A percentile compares a stretch with the other conserved stretches of the same genome.
Evolutionary conservation across 2,113 vertebrate species (phyloP).

Genomic region (Indicator maculatus): DNA sequence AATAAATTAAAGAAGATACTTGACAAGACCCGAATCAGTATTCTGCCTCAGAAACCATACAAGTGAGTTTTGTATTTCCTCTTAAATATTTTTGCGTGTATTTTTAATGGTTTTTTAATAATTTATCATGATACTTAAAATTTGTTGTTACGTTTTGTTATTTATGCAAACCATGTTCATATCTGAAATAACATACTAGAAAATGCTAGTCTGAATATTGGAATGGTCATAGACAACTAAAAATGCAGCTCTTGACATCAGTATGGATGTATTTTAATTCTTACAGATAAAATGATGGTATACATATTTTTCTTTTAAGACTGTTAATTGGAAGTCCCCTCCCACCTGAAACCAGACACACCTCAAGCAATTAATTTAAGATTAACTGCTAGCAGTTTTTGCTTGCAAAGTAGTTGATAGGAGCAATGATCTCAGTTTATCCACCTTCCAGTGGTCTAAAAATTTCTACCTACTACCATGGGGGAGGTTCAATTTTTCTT

Average conservation of each 20-base stretch:
- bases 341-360: too few relatives aligned
- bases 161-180: not conserved
- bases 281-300: not conserved
- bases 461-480: not conserved
- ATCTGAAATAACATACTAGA: not conserved
- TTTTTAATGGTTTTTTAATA: not conserved
- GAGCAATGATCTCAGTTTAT: not conserved
- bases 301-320: not conserved
- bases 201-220: not conserved
- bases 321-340: not conserved
- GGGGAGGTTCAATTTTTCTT: not conserved
- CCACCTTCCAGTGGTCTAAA: not conserved
- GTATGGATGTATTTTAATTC: not conserved
- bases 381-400: not conserved
- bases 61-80: constrained; percentile 82
- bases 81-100: not conserved
- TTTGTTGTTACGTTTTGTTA: not conserved
- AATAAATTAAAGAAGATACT: constrained; percentile 99
- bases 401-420: not conserved
- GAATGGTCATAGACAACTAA: not conserved
- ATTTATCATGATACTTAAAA: not conserved
- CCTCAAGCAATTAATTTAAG: not conserved
- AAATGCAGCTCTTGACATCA: not conserved
- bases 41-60: constrained; percentile 97
- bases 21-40: constrained; percentile 98